Base-by-base conservation (phyloP, 1,140 invertebrate species). In the Drosophila santomea region DNA sequence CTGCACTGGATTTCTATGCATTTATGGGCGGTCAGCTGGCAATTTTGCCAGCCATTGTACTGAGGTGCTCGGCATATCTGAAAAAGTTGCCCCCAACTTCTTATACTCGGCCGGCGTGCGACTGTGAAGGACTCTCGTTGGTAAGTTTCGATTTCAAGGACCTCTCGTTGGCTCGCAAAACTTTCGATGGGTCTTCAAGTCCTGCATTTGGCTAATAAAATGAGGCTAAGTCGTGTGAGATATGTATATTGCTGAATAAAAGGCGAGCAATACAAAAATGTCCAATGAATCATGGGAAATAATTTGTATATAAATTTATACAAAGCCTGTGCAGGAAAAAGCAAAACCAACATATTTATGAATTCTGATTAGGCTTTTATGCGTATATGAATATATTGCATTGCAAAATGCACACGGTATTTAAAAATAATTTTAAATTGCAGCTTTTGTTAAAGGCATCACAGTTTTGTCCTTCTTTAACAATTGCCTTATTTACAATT, bases 1-100 rank as follows among this genome's bases (percentile, higher is more conserved):
- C 72, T 76, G 73, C 61, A 66, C 61, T 76, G 54, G 63, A 66
- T 76, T 76, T 67, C 73, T 76, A 67, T 76, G 73, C 73, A 76
- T 75, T 76, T 76, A 71, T 72, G 68, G 52, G 64, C 20, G 66
- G 63, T 68, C 64, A 68, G 61, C 32, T 59, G 58, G 44, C 58
- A 63, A 48, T 66, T 66, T 66, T 7, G 63, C 63, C 25, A 15
- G 63, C 23, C 66, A 72, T 72, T 72, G 68, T 72, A 66, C 44
- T 12, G 64, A 71, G 64, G 64, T 72, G 52, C 43, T 36, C 38
- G 44, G 64, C 10, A 36, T 48, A 44, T 58, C 15, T 44, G 61
- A 36, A 28, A 67, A 75, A 76, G 48, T 71, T 71, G 17, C 28
- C 35, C 41, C 36, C 45, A 55, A 41, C 44, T 52, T 50, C 38